Evolutionary conservation across 64 coral and sea anemone species (phyloP).

Genomic region (Montipora sp.): DNA sequence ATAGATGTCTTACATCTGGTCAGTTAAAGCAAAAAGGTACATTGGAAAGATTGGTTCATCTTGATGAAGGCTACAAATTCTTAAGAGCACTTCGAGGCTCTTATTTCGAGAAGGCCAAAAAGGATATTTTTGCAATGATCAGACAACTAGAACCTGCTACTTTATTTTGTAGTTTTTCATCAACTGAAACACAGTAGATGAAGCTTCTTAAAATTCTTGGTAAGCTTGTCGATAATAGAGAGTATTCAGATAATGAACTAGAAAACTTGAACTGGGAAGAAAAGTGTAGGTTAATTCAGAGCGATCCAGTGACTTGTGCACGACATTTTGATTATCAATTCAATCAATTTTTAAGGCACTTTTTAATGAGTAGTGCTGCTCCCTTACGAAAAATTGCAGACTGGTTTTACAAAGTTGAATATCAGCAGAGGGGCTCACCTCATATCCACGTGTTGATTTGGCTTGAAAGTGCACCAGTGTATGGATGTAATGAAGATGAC

Average conservation of each 20-base stretch:
- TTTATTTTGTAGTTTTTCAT: too few relatives aligned
- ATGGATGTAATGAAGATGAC: conserved; percentile 27
- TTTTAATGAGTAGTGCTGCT: conserved; percentile 28
- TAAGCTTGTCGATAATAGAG: conserved; percentile 54
- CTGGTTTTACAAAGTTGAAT: too few relatives aligned
- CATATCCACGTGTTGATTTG: too few relatives aligned
- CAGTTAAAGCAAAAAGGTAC: conserved; percentile 4
- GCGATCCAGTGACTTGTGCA: too few relatives aligned
- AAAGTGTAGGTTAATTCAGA: neutral
- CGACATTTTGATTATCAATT: conserved; percentile 2
- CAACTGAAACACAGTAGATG: neutral
- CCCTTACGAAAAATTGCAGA: conserved; percentile 34
- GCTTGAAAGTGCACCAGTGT: too few relatives aligned
- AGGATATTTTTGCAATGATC: neutral
- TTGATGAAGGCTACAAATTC: conserved; percentile 25
- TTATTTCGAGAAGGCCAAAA: conserved; percentile 62
- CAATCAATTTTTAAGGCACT: neutral
- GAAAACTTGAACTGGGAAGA: neutral
- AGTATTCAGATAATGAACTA: conserved; percentile 52
- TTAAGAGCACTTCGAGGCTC: conserved; percentile 35
- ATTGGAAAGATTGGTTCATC: neutral
- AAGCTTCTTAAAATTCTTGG: conserved; percentile 54
- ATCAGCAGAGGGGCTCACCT: too few relatives aligned
- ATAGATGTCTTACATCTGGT: conserved; percentile 13
- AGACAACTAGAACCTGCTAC: too few relatives aligned